phyloP scores from a whole-genome alignment of 2,113 vertebrate genomes.

The Carlito syrichta region DNA sequence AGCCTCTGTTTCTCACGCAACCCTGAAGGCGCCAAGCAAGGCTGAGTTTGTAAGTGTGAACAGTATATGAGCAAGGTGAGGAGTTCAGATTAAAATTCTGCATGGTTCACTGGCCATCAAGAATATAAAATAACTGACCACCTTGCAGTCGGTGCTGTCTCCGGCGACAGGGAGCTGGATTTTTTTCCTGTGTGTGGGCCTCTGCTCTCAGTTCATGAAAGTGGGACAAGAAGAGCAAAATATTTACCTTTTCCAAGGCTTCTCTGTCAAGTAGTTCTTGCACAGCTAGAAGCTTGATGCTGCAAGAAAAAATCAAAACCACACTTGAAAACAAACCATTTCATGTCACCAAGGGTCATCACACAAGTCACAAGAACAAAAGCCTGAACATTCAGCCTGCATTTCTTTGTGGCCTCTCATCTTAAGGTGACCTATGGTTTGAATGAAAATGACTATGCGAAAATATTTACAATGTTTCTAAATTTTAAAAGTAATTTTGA shows the following conservation, averaged over 20 bases:
- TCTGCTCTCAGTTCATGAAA: not conserved
- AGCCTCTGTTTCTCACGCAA: too few relatives aligned
- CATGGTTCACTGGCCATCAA: not conserved
- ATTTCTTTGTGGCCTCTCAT: not conserved
- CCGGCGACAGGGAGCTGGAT: not conserved
- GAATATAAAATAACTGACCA: not conserved
- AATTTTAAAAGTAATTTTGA: not conserved
- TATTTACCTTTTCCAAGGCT: slow-evolving; percentile 93
- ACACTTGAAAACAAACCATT: slow-evolving; percentile 57
- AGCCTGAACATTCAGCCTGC: not conserved
- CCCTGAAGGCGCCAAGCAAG: not conserved
- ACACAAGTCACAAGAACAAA: not conserved
- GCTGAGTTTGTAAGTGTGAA: not conserved
- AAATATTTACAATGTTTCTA: not conserved
- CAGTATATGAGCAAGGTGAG: accelerated
- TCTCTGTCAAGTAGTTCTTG: slow-evolving; percentile 94
- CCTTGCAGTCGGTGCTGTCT: not conserved
- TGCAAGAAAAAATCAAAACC: slow-evolving; percentile 77
- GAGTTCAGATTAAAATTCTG: not conserved
- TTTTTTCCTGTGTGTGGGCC: not conserved
- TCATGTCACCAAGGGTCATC: not conserved
- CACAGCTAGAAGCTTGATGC: slow-evolving; percentile 96
- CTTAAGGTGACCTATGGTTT: not conserved
- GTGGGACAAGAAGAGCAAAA: not conserved
- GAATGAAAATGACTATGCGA: not conserved